phyloP scores from a whole-genome alignment of 2,888 invertebrate genomes.

The Epinotia brunnichana region DNA sequence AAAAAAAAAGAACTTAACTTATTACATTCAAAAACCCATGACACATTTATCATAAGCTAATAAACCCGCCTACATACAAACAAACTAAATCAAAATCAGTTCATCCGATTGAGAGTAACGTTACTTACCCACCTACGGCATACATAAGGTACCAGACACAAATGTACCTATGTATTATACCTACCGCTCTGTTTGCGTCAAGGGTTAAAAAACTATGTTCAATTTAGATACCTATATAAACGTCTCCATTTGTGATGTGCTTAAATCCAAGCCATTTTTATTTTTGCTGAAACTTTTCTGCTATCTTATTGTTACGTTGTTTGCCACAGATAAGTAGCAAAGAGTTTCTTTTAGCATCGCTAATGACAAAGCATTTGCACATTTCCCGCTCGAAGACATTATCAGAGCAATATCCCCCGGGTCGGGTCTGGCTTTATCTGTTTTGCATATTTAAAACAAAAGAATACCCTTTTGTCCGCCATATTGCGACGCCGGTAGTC shows the following conservation, averaged over 20 bases:
- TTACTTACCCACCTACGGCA: too few relatives aligned
- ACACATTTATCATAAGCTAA: too few relatives aligned
- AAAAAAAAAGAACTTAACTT: too few relatives aligned
- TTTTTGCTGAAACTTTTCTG: neutral
- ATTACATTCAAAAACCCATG: too few relatives aligned
- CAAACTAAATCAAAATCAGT: too few relatives aligned
- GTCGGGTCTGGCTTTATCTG: conserved; percentile 30
- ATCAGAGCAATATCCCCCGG: conserved; percentile 20
- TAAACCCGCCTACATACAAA: too few relatives aligned
- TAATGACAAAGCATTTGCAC: conserved; percentile 37
- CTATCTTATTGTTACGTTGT: neutral
- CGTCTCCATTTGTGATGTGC: neutral
- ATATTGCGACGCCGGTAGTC: conserved; percentile 8
- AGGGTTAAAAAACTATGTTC: too few relatives aligned
- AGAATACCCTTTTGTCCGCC: conserved; percentile 25
- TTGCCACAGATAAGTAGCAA: conserved; percentile 11
- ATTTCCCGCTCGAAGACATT: conserved; percentile 26
- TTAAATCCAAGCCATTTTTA: neutral
- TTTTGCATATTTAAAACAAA: conserved; percentile 39
- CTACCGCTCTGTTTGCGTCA: too few relatives aligned
- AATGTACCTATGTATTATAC: too few relatives aligned
- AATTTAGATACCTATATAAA: too few relatives aligned
- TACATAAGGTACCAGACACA: too few relatives aligned
- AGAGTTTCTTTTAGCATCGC: conserved; percentile 8
- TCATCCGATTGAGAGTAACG: too few relatives aligned